Base-by-base conservation (phyloP, 2,797 vertebrate species). In the Orestias chungarensis region DNA sequence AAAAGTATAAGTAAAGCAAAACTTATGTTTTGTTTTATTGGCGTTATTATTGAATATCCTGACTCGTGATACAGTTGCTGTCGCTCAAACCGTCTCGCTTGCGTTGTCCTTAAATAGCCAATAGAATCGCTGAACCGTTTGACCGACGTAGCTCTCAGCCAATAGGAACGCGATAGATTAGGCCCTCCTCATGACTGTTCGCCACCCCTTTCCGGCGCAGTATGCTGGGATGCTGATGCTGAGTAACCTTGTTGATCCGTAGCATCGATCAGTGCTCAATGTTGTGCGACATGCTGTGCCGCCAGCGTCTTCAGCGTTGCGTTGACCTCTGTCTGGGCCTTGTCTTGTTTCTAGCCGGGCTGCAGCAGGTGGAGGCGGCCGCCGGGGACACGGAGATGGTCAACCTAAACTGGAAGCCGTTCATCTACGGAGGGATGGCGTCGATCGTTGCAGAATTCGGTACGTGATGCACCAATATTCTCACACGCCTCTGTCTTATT, bases 391-490 rank as follows among this genome's bases (percentile, higher is more conserved):
- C 93, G 85, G 96, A 96, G 83, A 97, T 98, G 97, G 88, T 91
- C 89, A 95, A 84, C 89, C 86, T 98, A 79, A 98, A 96, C 92
- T 98, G 97, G 97, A 97, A 98, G 91, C 97, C 97, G 75, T 98
- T 98, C 90, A 96, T 98, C 82, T 98, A 97, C 82, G 97, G 97
- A 83, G 97, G 97, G 83, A 95, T 97, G 94, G 97, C 97, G 92
- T 97, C 97, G 82, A 96, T 98, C 82, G 96, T 97, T 92, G 97
- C 97, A 88, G 97, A 98, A 92, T 97, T 97, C 87, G 96, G 97
- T 97, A 93, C 81, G 88, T 86, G 87, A 80, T 89, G 94, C 82
- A 77, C 78, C 75, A 55, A 64, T 54, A 43, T 75, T 66, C 31
- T 33, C 72, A 77, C 18, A 80, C 7, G 3, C 5, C 7, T 12